These are phyloP conservation scores for Neria commutata DNA, from an alignment of 2,888 invertebrate species.

Conservation along the genomic window DNA sequence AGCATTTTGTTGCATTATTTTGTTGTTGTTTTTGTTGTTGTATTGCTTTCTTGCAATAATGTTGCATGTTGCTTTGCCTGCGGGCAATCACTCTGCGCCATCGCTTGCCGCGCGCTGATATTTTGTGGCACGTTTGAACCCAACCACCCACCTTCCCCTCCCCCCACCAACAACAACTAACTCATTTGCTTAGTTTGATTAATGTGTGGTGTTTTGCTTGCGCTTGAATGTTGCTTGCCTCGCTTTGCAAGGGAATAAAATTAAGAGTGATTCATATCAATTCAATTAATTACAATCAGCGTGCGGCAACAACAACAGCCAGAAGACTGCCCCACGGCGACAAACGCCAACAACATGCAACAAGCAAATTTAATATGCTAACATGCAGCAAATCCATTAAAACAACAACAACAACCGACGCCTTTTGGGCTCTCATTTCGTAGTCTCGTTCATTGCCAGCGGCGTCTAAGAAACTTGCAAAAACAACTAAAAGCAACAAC, in stretches of 20 bases:
- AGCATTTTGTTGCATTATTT: slow-evolving; percentile 25
- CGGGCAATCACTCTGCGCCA: no score
- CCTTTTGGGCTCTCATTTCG: no score
- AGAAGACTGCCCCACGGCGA: not conserved
- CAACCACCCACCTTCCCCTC: not conserved
- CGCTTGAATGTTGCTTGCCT: not conserved
- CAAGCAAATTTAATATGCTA: not conserved
- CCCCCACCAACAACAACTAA: not conserved
- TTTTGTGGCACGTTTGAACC: no score
- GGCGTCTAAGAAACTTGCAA: no score
- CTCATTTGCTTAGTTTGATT: not conserved
- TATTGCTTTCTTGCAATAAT: no score
- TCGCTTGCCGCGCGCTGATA: slow-evolving; percentile 9
- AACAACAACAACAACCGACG: no score
- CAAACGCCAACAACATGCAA: not conserved
- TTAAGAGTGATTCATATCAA: not conserved
- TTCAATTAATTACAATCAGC: slow-evolving; percentile 1
- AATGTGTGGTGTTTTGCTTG: not conserved
- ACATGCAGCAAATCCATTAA: no score
- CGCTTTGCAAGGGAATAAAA: not conserved
- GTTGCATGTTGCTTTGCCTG: slow-evolving; percentile 3
- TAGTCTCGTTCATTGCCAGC: no score
- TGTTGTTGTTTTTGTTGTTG: no score
- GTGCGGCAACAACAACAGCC: not conserved
- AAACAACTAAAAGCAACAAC: not conserved